Evolutionary conservation across 2,888 invertebrate species (phyloP).

Genomic region (Catocala nupta): DNA sequence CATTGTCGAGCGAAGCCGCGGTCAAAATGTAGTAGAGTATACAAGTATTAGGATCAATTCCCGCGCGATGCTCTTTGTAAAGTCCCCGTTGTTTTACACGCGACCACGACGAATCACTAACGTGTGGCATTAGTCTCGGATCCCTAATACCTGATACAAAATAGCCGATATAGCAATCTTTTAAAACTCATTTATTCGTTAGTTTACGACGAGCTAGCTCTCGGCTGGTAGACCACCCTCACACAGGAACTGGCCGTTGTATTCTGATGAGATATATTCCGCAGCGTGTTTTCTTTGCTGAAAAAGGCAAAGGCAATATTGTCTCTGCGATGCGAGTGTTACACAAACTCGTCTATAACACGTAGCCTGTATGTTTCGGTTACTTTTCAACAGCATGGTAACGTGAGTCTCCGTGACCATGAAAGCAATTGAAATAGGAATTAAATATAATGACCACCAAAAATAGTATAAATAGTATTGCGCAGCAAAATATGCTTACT

Average conservation of each 20-base stretch:
- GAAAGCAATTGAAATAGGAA: too few relatives aligned
- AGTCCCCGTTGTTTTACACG: slow-evolving; percentile 54
- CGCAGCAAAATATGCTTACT: too few relatives aligned
- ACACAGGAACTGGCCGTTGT: neutral
- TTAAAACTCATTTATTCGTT: slow-evolving; percentile 28
- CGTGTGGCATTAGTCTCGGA: slow-evolving; percentile 58
- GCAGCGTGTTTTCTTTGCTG: too few relatives aligned
- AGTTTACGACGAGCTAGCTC: slow-evolving; percentile 12
- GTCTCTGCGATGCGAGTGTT: too few relatives aligned
- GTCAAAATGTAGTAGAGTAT: slow-evolving; percentile 11
- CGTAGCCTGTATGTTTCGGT: too few relatives aligned
- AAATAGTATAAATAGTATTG: too few relatives aligned
- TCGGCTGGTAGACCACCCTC: slow-evolving; percentile 10
- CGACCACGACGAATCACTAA: slow-evolving; percentile 58
- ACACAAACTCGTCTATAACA: too few relatives aligned
- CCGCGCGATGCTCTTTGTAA: slow-evolving; percentile 23
- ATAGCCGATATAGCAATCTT: slow-evolving; percentile 31
- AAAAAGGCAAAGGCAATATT: too few relatives aligned
- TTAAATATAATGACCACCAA: too few relatives aligned
- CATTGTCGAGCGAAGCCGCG: neutral
- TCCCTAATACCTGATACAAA: slow-evolving; percentile 46
- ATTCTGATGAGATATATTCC: too few relatives aligned
- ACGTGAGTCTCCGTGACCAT: too few relatives aligned
- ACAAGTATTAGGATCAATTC: slow-evolving; percentile 39
- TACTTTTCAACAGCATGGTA: too few relatives aligned